Conservation (phyloP, 1,140 invertebrate genomes). For the Drosophila tani region DNA sequence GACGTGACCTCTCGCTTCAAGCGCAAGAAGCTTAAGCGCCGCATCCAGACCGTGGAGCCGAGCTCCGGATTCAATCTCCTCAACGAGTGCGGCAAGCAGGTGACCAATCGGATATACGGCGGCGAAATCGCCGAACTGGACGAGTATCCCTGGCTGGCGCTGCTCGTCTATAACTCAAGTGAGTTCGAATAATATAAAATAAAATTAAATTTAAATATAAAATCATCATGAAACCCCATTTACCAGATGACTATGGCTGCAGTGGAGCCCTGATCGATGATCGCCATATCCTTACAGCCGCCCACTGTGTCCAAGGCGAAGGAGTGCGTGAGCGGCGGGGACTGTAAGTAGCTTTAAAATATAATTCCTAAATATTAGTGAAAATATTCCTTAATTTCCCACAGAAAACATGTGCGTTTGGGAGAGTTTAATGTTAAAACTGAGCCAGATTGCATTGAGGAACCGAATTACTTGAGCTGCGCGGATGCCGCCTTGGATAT, state of each 20-base stretch:
- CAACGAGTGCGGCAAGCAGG: conserved; percentile 84
- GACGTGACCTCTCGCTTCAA: conserved; percentile 72
- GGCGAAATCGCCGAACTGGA: conserved; percentile 85
- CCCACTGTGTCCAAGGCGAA: conserved; percentile 92
- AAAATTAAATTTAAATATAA: neutral
- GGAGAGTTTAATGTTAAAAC: conserved; percentile 88
- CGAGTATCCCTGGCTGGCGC: conserved; percentile 89
- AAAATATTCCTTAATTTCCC: neutral
- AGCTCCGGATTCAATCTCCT: conserved; percentile 70
- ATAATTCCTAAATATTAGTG: neutral
- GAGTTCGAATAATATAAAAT: conserved; percentile 15
- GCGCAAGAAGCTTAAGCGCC: conserved; percentile 74
- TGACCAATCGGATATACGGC: conserved; percentile 85
- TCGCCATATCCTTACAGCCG: conserved; percentile 90
- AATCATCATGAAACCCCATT: neutral
- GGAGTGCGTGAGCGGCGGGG: conserved; percentile 69
- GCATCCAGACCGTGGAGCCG: conserved; percentile 76
- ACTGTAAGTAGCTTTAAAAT: conserved; percentile 56
- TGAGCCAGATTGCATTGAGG: conserved; percentile 86
- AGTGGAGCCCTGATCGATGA: conserved; percentile 87
- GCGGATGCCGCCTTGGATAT: conserved; percentile 83
- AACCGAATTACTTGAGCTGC: conserved; percentile 74
- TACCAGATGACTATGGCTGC: conserved; percentile 85
- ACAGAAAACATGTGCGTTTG: conserved; percentile 86
- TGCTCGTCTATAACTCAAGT: conserved; percentile 88